Conservation (phyloP, 35 echinoderm and acorn worm genomes). For the Eucidaris tribuloides region DNA sequence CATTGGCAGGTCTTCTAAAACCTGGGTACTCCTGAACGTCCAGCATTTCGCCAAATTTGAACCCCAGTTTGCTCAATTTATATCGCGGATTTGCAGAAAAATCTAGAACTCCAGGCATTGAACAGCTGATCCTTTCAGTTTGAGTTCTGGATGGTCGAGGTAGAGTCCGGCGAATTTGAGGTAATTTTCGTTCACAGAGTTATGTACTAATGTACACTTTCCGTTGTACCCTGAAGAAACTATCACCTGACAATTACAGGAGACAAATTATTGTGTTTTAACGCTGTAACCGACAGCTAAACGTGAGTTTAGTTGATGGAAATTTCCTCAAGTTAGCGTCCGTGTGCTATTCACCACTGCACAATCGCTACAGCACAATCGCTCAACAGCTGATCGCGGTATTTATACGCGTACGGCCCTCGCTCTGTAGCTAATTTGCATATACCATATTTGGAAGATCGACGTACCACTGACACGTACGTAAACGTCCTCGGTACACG, state of each 20-base stretch:
- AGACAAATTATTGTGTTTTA: neutral
- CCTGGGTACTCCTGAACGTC: slow-evolving; percentile 15
- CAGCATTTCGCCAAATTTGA: slow-evolving; percentile 21
- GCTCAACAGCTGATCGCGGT: neutral
- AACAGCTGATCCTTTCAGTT: neutral
- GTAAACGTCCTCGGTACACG: too few relatives aligned
- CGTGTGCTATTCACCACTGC: neutral
- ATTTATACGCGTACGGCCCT: neutral
- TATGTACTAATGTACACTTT: too few relatives aligned
- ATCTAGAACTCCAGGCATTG: neutral
- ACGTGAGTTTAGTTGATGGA: too few relatives aligned
- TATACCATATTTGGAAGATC: neutral
- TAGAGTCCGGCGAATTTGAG: neutral
- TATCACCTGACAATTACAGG: neutral
- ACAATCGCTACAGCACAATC: neutral
- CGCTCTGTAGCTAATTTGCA: neutral
- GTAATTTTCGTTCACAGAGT: neutral
- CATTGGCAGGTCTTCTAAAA: neutral
- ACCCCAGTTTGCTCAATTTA: too few relatives aligned
- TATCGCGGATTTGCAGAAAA: neutral
- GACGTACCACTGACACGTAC: too few relatives aligned
- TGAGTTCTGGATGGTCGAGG: too few relatives aligned
- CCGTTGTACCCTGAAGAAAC: neutral
- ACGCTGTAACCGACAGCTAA: neutral
- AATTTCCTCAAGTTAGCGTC: neutral